Evolutionary conservation across 2,888 invertebrate species (phyloP), one percentile per base, ranked within the genome.

Genomic region (Hirtodrosophila alboralis): DNA sequence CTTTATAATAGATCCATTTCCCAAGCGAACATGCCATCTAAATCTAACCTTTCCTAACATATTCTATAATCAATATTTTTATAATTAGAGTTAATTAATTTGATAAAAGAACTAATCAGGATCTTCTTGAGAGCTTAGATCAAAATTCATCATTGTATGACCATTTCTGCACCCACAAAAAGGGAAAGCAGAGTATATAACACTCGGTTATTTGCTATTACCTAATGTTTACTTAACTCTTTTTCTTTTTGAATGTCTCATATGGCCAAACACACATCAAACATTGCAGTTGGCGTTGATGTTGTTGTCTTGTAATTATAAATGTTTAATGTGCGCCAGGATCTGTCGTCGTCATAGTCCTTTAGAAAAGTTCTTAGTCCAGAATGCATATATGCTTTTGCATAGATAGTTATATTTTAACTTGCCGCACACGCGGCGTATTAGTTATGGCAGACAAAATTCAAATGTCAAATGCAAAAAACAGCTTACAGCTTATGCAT

Each of bases 281-380:
- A 45, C 56, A 45, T 54, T 40, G 40, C 57, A 53, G 56, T 45
- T 47, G 37, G 48, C 67, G 34, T 45, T 33, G 44, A 12, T 51
- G 51, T 51, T 59, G 58, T 64, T 66, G 56, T 60, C 69, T 65
- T 84, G 87, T 80, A 88, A 88, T 87, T 87, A 87, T 87, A 88
- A 87, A 87, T 88, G 75, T 87, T 87, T 87, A 87, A 87, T 87
- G 74, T 62, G 60, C 65, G 54, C 28, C 71, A 38, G 36, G 40
- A 34, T 27, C 23, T 23, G 7, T 21, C 18, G 18, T 30, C 27
- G 27, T 21, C 30, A 26, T 31, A 45, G 18, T 51, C 28, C 52
- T 40, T 45, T 23, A 27, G 41, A 33, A 21, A 45, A 33, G n/a
- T n/a, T n/a, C n/a, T n/a, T n/a, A 58, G 62, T 53, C 34, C 28